phyloP scores from a whole-genome alignment of 2,888 invertebrate genomes.

The Agonopterix subpropinquella region DNA sequence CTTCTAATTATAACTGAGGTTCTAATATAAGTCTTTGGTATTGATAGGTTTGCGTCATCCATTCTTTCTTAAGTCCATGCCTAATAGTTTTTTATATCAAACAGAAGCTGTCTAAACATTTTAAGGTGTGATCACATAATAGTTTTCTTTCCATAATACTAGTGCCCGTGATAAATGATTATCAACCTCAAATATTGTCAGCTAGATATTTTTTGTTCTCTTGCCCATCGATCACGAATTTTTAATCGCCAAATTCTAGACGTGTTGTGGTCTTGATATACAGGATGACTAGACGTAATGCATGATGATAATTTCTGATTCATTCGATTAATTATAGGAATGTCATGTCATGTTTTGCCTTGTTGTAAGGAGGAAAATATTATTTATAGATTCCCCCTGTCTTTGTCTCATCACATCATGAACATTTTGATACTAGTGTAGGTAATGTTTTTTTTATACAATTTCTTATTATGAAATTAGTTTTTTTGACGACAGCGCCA shows the following conservation, averaged over 20 bases:
- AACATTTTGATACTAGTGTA: too few species aligned
- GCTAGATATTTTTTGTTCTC: slow-evolving; percentile 27
- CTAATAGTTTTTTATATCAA: slow-evolving; percentile 8
- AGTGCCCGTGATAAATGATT: slow-evolving; percentile 36
- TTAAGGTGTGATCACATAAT: slow-evolving; percentile 31
- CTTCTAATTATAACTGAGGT: too few species aligned
- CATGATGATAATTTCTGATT: too few species aligned
- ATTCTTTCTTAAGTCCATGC: background rate
- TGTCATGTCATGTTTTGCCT: too few species aligned
- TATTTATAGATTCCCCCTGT: too few species aligned
- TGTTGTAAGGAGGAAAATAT: too few species aligned
- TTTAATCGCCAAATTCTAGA: slow-evolving; percentile 27
- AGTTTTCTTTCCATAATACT: slow-evolving; percentile 10
- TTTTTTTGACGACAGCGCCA: too few species aligned
- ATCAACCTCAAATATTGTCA: slow-evolving; percentile 34
- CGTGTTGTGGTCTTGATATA: slow-evolving; percentile 29
- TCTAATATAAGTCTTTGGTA: too few species aligned
- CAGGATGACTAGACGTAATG: background rate
- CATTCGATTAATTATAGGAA: too few species aligned
- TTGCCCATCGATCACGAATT: slow-evolving; percentile 26
- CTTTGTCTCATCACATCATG: too few species aligned
- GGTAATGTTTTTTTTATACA: too few species aligned
- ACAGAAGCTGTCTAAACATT: slow-evolving; percentile 31
- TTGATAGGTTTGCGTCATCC: background rate
- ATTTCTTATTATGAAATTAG: too few species aligned